These are phyloP conservation scores for Oncorhynchus gorbuscha DNA, from an alignment of 2,113 vertebrate species.

Conservation along the genomic window DNA sequence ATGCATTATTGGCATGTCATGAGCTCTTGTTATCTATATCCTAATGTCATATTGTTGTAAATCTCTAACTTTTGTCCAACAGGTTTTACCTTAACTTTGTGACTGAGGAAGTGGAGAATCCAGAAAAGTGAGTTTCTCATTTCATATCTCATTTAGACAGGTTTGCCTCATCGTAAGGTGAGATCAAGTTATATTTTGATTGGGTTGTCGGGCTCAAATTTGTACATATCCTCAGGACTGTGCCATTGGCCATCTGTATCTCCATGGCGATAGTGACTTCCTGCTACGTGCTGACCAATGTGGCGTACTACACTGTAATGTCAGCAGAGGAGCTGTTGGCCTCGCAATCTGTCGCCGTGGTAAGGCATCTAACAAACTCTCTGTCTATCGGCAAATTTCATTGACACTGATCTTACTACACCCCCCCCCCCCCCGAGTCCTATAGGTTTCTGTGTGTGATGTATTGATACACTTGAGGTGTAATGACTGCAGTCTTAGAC, in stretches of 20 bases:
- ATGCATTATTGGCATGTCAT: too few species aligned
- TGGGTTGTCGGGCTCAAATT: too few species aligned
- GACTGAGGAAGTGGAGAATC: slow-evolving; percentile 93
- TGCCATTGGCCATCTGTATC: slow-evolving; percentile 93
- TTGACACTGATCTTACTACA: neutral
- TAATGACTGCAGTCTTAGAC: slow-evolving; percentile 7
- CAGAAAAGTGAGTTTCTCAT: slow-evolving; percentile 81
- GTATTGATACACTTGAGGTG: neutral
- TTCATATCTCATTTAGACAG: too few species aligned
- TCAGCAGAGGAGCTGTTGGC: slow-evolving; percentile 84
- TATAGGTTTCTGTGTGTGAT: neutral
- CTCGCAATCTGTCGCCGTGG: slow-evolving; percentile 92
- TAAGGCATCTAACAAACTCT: slow-evolving; percentile 59
- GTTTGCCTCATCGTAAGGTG: too few species aligned
- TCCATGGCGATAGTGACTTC: slow-evolving; percentile 92
- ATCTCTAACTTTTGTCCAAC: slow-evolving; percentile 10
- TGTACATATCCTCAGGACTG: slow-evolving; percentile 75
- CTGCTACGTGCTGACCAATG: slow-evolving; percentile 90
- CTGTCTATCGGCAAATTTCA: neutral
- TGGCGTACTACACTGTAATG: slow-evolving; percentile 94
- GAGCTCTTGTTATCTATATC: too few species aligned
- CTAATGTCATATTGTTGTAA: neutral
- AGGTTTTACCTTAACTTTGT: slow-evolving; percentile 99
- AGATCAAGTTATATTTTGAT: too few species aligned
- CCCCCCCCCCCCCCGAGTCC: too few species aligned